Evolutionary conservation across 2,888 invertebrate genomes (phyloP), one percentile per base, ranked within the genome.

Genomic region (Eupithecia tripunctaria): DNA sequence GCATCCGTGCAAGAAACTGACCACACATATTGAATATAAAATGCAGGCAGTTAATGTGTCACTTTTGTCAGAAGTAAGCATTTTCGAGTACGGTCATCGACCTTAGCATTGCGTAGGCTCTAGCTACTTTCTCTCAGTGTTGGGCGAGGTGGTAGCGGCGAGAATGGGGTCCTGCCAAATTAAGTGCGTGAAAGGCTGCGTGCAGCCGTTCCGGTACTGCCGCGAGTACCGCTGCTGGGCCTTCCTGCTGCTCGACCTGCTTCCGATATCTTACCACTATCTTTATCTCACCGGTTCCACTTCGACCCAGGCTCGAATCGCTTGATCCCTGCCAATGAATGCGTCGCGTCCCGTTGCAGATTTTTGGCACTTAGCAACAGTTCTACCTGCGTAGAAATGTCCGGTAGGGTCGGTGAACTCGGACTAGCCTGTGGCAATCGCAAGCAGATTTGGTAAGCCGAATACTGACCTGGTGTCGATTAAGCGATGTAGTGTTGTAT

Each of bases 31-130:
- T 89, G 92, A 92, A 94, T 93, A 92, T 91, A 90, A 93, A 94
- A 90, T 91, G 89, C 84, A 88, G 84, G 87, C 89, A 85, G 89
- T 90, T 91, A 88, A 92, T 94, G 93, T 94, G 93, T 93, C 91
- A 92, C 92, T 92, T 92, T 93, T 92, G 92, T 89, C 91, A 92
- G 91, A 91, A 91, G 90, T 91, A 85, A 91, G 91, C 88, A 93
- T 93, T 94, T 94, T 92, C 88, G 93, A 91, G 92, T 92, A 88
- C 90, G 94, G 93, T 90, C 94, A 86, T 89, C 89, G 94, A 94
- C 94, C 94, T 91, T 90, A 91, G 88, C 88, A 92, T 93, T 94
- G 94, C 94, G 93, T 94, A 93, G 93, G 92, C 90, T 36, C 36
- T 88, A 93, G 92, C 94, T 94, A 93, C 94, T 94, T 94, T 94